Evolutionary conservation across 1,140 invertebrate genomes (phyloP).

Genomic region (Drosophila hydei): DNA sequence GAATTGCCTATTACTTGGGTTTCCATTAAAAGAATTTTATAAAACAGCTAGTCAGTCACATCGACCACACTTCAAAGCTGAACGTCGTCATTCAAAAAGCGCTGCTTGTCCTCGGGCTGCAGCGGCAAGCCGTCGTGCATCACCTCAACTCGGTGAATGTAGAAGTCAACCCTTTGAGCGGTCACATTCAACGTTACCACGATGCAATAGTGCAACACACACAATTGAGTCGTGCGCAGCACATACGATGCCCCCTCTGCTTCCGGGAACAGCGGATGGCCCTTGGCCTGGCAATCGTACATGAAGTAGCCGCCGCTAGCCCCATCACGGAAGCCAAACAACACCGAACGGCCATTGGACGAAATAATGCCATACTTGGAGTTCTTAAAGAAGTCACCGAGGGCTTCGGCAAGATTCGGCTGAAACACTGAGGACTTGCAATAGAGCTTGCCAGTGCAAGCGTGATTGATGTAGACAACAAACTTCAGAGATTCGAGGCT

Average conservation of each 20-base stretch:
- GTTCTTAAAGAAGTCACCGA: conserved; percentile 86
- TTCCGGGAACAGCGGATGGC: conserved; percentile 86
- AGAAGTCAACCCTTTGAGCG: conserved; percentile 72
- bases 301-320: conserved; percentile 86
- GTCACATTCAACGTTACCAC: conserved; percentile 85
- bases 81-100: background rate
- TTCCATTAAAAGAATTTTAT: too few relatives aligned
- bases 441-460: conserved; percentile 86
- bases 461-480: conserved; percentile 85
- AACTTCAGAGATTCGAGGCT: conserved; percentile 85
- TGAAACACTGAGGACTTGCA: conserved; percentile 85
- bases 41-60: too few relatives aligned
- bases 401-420: conserved; percentile 86
- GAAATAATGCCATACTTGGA: conserved; percentile 85
- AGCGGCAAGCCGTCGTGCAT: conserved; percentile 56
- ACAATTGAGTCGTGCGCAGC: conserved; percentile 86
- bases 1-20: background rate
- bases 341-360: conserved; percentile 85
- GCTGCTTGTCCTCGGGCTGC: conserved; percentile 53
- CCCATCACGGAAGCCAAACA: conserved; percentile 85
- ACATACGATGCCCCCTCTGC: conserved; percentile 86
- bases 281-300: conserved; percentile 87
- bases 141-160: conserved; percentile 74
- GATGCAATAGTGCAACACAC: conserved; percentile 86
- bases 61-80: background rate